phyloP scores from a whole-genome alignment of 2,113 vertebrate genomes.

The Anoura caudifer region DNA sequence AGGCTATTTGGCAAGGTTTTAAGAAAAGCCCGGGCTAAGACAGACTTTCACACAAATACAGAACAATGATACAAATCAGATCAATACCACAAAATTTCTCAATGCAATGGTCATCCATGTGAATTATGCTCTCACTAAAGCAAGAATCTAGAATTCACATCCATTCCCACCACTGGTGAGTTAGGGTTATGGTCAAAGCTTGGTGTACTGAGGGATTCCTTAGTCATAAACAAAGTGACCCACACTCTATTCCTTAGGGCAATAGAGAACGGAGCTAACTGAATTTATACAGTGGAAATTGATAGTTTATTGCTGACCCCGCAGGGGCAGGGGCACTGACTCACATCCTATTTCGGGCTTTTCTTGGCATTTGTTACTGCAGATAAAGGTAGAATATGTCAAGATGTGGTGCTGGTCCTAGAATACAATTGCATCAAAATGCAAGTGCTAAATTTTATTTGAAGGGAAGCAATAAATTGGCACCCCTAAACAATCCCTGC shows the following conservation, averaged over 20 bases:
- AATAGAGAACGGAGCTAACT: conserved; percentile 9
- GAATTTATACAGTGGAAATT: conserved; percentile 75
- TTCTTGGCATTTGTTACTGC: conserved; percentile 70
- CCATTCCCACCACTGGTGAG: conserved; percentile 4
- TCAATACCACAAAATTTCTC: not conserved
- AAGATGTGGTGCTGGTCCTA: conserved; percentile 50
- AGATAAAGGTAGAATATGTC: conserved; percentile 72
- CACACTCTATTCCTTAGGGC: conserved; percentile 62
- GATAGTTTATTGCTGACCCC: conserved; percentile 70
- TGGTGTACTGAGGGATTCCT: conserved; percentile 48
- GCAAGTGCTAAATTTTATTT: conserved; percentile 72
- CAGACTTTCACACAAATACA: not conserved
- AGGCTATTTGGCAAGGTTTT: accelerated
- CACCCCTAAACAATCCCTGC: not conserved
- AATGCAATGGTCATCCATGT: not conserved
- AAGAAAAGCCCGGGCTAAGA: not conserved
- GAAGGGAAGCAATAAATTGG: conserved; percentile 67
- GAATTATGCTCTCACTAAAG: conserved; percentile 55
- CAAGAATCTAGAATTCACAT: conserved; percentile 55
- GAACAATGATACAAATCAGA: conserved; percentile 36
- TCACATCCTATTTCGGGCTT: conserved; percentile 66
- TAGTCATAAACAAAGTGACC: conserved; percentile 73
- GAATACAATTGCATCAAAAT: conserved; percentile 59
- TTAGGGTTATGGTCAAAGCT: conserved; percentile 50
- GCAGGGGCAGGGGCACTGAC: conserved; percentile 43